These are phyloP conservation scores for Drosophila affinis DNA, from an alignment of 2,888 invertebrate species.

Conservation along the genomic window DNA sequence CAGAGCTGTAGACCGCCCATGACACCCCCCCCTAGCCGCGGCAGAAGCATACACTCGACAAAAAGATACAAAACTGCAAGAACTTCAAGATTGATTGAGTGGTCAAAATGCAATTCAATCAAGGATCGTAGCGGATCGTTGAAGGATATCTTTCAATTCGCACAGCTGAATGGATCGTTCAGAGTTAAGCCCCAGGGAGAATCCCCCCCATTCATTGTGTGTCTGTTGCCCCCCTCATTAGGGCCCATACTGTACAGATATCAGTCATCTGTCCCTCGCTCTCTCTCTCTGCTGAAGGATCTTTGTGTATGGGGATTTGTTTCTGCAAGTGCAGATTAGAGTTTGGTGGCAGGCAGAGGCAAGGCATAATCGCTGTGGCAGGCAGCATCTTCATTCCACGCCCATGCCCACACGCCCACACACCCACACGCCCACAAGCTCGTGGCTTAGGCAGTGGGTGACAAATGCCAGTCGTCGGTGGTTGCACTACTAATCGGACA, in stretches of 20 bases:
- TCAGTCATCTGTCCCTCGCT: background rate
- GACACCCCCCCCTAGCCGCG: background rate
- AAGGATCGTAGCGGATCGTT: too few relatives aligned
- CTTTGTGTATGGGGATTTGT: constrained; percentile 15
- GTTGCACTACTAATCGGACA: constrained; percentile 77
- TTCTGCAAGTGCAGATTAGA: constrained; percentile 42
- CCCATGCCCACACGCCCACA: background rate
- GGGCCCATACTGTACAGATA: background rate
- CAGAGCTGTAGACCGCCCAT: constrained; percentile 19
- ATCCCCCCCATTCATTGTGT: too few relatives aligned
- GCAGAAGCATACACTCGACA: background rate
- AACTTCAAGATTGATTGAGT: background rate
- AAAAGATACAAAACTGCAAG: background rate
- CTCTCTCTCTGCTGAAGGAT: background rate
- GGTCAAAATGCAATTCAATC: background rate
- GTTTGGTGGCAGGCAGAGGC: constrained; percentile 22
- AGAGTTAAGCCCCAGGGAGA: too few relatives aligned
- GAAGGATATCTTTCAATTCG: too few relatives aligned
- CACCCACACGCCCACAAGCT: constrained; percentile 10
- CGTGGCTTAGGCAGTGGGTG: constrained; percentile 59
- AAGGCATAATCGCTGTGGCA: constrained; percentile 7
- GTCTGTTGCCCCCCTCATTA: too few relatives aligned
- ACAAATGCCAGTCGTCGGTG: constrained; percentile 73
- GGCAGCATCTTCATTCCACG: constrained; percentile 41
- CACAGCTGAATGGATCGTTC: too few relatives aligned